Evolutionary conservation across 2,113 vertebrate species (phyloP).

Genomic region (Nesoenas mayeri): DNA sequence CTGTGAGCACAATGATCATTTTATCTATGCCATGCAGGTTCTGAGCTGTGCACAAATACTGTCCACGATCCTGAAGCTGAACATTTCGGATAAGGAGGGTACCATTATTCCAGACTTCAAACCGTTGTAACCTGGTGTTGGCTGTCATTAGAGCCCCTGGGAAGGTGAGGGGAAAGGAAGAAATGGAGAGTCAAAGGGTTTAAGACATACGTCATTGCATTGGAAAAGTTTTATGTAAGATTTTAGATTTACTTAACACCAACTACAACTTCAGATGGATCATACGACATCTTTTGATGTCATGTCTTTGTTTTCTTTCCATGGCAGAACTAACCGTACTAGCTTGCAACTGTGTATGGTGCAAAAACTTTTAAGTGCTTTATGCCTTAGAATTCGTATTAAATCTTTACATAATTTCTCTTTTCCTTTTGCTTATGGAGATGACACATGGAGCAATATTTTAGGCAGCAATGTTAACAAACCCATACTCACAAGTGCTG

Average conservation of each 20-base stretch:
- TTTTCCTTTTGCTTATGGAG: background rate
- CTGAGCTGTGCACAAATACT: constrained; percentile 84
- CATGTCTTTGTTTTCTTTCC: background rate
- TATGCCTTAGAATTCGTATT: background rate
- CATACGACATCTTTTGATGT: background rate
- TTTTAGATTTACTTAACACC: background rate
- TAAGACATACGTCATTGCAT: background rate
- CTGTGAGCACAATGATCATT: constrained; percentile 71
- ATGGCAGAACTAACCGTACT: background rate
- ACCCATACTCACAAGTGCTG: background rate
- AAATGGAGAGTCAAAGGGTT: background rate
- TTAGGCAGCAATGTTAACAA: background rate
- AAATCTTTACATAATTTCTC: background rate
- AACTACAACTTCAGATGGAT: background rate
- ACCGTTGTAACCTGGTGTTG: constrained; percentile 78
- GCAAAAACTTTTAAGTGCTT: background rate
- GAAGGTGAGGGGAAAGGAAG: background rate
- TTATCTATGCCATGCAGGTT: constrained; percentile 83
- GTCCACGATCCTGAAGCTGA: constrained; percentile 82
- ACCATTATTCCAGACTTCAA: constrained; percentile 86
- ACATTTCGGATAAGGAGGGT: constrained; percentile 81
- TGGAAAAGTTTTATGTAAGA: background rate
- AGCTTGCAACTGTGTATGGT: background rate
- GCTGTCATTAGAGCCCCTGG: constrained; percentile 82
- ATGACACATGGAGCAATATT: background rate